Evolutionary conservation across 2,797 vertebrate species (phyloP).

Genomic region (Cichlasoma orientale): DNA sequence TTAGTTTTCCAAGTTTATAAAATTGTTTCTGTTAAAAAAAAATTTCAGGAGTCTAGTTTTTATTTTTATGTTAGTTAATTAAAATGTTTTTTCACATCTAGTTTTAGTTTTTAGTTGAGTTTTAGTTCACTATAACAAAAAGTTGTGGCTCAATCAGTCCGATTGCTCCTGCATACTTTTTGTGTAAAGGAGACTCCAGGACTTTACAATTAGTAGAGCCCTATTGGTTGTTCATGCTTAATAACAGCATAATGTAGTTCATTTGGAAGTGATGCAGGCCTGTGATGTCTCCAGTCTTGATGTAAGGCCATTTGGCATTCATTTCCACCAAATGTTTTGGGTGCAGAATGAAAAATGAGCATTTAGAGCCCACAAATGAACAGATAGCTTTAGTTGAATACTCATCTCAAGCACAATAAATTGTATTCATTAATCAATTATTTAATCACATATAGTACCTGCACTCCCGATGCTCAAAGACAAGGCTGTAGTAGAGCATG

Average conservation of each 20-base stretch:
- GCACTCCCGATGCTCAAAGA: neutral
- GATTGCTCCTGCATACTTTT: neutral
- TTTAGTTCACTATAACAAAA: neutral
- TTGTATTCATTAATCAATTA: neutral
- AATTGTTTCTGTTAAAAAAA: too few species aligned
- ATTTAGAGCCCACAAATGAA: conserved; percentile 19
- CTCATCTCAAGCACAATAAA: neutral
- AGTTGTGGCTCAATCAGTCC: neutral
- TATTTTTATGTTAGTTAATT: neutral
- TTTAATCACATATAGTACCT: neutral
- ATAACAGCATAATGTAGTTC: conserved; percentile 7
- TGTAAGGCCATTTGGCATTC: conserved; percentile 36
- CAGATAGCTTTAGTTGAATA: neutral
- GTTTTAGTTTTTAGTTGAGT: neutral
- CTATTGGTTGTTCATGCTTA: neutral
- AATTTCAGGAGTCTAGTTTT: fast-evolving
- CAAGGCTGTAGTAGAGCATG: neutral
- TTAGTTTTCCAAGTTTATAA: neutral
- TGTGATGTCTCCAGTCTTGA: conserved; percentile 23
- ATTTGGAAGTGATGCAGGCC: conserved; percentile 16
- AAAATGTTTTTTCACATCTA: neutral
- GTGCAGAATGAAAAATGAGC: conserved; percentile 9
- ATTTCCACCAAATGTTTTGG: conserved; percentile 41
- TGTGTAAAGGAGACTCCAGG: neutral
- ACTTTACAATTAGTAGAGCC: neutral